Percentiles rank a stretch among this genome's conserved stretches.
Conservation (phyloP, 2,113 vertebrate species). For the Seriola quinqueradiata region DNA sequence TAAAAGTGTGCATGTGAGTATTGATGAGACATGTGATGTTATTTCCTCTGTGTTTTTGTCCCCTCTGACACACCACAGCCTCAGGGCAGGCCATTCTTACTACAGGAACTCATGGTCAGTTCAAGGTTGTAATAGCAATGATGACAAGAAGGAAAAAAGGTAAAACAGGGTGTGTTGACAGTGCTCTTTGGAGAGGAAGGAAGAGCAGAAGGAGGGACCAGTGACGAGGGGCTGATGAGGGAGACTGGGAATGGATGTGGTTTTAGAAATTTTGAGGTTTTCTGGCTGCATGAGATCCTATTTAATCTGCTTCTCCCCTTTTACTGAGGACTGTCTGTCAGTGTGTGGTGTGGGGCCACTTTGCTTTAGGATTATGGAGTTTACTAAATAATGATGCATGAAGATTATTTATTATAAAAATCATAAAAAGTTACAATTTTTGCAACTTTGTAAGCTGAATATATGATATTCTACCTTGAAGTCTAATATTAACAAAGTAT, state of each 20-base stretch:
- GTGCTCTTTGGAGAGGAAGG: slow-evolving; percentile 40
- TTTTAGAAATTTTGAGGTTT: slow-evolving; percentile 52
- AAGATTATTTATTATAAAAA: no score
- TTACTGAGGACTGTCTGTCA: slow-evolving; percentile 21
- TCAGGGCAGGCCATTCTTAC: slow-evolving; percentile 33
- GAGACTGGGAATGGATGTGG: slow-evolving; percentile 35
- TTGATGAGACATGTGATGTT: slow-evolving; percentile 17
- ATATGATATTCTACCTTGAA: neutral
- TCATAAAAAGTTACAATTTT: neutral
- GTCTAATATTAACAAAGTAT: neutral
- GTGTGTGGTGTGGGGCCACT: slow-evolving; percentile 8
- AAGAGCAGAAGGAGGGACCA: slow-evolving; percentile 6
- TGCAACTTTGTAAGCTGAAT: neutral
- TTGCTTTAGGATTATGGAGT: slow-evolving; percentile 18
- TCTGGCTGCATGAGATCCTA: slow-evolving; percentile 38
- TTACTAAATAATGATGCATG: neutral
- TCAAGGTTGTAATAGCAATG: slow-evolving; percentile 67
- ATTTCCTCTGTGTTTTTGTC: slow-evolving; percentile 25
- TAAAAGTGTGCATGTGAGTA: neutral
- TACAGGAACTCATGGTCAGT: slow-evolving; percentile 41
- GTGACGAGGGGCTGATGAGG: slow-evolving; percentile 9
- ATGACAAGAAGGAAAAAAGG: slow-evolving; percentile 54
- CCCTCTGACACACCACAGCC: slow-evolving; percentile 34
- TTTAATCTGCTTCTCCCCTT: slow-evolving; percentile 30
- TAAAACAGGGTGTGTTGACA: slow-evolving; percentile 51